Conservation (phyloP, 2,888 invertebrate species). For the Endomychus coccineus region DNA sequence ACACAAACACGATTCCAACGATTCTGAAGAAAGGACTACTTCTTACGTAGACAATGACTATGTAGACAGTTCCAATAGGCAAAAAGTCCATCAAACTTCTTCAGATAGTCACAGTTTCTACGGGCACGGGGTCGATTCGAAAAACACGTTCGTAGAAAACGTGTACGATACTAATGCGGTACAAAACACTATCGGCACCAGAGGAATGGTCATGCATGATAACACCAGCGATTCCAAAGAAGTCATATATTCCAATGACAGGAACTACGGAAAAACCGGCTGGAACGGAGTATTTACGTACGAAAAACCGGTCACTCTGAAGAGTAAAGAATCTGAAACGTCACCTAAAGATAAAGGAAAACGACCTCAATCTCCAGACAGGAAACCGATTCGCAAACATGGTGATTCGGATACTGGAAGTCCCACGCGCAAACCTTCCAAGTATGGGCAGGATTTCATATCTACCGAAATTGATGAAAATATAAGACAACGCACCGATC, state of each 20-base stretch:
- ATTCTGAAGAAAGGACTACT: too few species aligned
- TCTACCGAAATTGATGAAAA: slow-evolving; percentile 27
- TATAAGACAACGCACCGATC: too few species aligned
- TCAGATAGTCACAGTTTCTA: slow-evolving; percentile 37
- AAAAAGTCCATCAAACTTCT: slow-evolving; percentile 25
- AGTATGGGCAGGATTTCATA: slow-evolving; percentile 25
- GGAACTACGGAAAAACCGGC: slow-evolving; percentile 41
- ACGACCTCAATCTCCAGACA: neutral
- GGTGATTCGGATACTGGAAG: slow-evolving; percentile 7
- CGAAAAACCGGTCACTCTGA: too few species aligned
- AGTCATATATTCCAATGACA: slow-evolving; percentile 38
- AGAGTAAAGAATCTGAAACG: too few species aligned
- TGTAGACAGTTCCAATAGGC: slow-evolving; percentile 30
- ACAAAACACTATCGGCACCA: slow-evolving; percentile 40
- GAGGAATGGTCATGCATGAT: slow-evolving; percentile 46
- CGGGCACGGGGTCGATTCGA: slow-evolving; percentile 35
- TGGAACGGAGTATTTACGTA: slow-evolving; percentile 42
- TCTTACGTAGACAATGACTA: slow-evolving; percentile 32
- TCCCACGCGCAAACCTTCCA: slow-evolving; percentile 7
- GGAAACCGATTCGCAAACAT: neutral
- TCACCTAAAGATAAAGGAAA: slow-evolving; percentile 1
- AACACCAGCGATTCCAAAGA: slow-evolving; percentile 44
- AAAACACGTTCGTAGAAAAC: slow-evolving; percentile 33
- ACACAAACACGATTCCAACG: slow-evolving; percentile 5
- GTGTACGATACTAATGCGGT: slow-evolving; percentile 38